Evolutionary conservation across 2,797 vertebrate genomes (phyloP).

Genomic region (Hyperoplus immaculatus): DNA sequence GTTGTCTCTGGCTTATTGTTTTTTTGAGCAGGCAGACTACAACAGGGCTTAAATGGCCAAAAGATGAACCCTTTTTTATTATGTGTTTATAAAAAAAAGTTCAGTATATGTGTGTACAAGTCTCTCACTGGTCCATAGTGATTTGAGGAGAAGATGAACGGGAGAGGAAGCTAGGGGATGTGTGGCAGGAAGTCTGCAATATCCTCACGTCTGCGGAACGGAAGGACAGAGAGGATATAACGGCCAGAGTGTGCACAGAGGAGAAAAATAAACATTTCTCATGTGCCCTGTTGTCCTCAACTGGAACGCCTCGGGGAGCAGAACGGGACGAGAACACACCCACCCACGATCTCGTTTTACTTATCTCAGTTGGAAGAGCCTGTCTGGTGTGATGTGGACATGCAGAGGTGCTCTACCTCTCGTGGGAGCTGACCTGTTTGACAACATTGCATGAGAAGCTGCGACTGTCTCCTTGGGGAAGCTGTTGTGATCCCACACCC

Average conservation of each 20-base stretch:
- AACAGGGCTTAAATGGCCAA: constrained; percentile 1
- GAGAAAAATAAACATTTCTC: constrained; percentile 32
- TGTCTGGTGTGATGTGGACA: not conserved
- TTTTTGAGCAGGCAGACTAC: not conserved
- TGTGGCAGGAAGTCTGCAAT: constrained; percentile 71
- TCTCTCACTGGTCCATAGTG: constrained; percentile 18
- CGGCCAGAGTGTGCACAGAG: constrained; percentile 31
- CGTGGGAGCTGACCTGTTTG: constrained; percentile 47
- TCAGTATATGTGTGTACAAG: constrained; percentile 17
- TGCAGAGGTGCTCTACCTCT: constrained; percentile 13
- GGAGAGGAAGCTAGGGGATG: constrained; percentile 58
- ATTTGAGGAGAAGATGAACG: constrained; percentile 47
- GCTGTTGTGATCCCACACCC: constrained; percentile 30
- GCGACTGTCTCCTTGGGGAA: constrained; percentile 22
- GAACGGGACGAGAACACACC: not conserved
- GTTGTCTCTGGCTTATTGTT: not conserved
- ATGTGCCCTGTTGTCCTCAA: constrained; percentile 1
- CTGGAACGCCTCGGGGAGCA: constrained; percentile 12
- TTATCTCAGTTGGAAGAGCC: not conserved
- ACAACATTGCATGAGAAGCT: constrained; percentile 23
- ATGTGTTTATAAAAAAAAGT: not conserved
- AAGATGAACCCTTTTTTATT: not conserved
- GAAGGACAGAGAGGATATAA: constrained; percentile 56
- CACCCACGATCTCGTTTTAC: not conserved
- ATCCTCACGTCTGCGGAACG: constrained; percentile 44